Base-by-base conservation (phyloP, 2,888 invertebrate genomes). In the Poecilus cupreus region DNA sequence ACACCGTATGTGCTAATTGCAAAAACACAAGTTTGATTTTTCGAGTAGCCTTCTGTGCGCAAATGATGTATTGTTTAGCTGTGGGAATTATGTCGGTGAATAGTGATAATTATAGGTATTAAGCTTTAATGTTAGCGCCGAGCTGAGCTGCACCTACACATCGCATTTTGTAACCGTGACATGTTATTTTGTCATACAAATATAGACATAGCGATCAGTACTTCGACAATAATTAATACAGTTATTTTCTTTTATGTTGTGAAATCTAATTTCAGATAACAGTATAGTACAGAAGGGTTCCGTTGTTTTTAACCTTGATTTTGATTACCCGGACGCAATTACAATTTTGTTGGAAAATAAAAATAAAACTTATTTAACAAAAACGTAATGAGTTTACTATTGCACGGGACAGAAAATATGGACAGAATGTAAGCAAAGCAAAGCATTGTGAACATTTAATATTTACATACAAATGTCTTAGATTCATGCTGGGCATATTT, bases 71-170 rank as follows among this genome's bases (percentile, higher is more conserved):
- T 60, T 60, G 26, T 60, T 60, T 26, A n/a, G 13, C 11, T 20
- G 13, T 24, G 57, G 24, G 57, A 57, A 57, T 57, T 57, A 32
- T 32, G 26, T 60, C 13, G 26, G 13, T 60, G n/a, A 26, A 60
- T 60, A 13, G 26, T 8, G 43, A 26, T 26, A 60, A 60, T 60
- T 60, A 60, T 60, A 26, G 60, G 60, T 60, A 26, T 60, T 60
- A 32, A 11, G 54, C 22, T 18, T 54, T 18, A 54, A 54, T 54
- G 60, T 60, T 60, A 4, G 60, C 54, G n/a, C n/a, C n/a, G n/a
- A n/a, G n/a, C n/a, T 3, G 32, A 2, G 43, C 43, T 43, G 60
- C 60, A 60, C 60, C 60, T 24, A 60, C 60, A 22, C 26, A 3
- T 3, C 11, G 60, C 22, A 20, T 32, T 32, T 32, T 43, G 10